Base-by-base conservation (phyloP, 2,888 invertebrate species). In the Himalopsyche anomala region DNA sequence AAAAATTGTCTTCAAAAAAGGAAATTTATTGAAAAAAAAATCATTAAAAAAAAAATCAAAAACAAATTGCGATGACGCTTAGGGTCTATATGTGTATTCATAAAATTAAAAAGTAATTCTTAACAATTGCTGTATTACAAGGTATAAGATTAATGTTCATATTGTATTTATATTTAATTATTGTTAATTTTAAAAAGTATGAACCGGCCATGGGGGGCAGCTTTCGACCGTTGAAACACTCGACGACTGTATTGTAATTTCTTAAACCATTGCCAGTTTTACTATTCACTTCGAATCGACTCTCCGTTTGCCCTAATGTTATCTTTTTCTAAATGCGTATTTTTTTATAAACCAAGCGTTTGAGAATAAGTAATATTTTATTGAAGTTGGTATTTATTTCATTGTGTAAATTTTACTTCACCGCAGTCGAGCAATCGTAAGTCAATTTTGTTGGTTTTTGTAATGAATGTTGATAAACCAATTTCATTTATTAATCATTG, bases 61-160 rank as follows among this genome's bases (percentile, higher is more conserved):
- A 86, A 88, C 87, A 87, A 84, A 85, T 74, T 83, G 84, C 84
- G 87, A 88, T 87, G 86, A 88, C 88, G 88, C 88, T 88, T 88
- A 88, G 87, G 83, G 80, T 87, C 82, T 62, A 87, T 15, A 51
- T 87, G 88, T 88, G 85, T 88, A 87, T 87, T 87, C 83, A 84
- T 82, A 80, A 80, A 85, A 15, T 79, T 83, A 82, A 83, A 85
- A 82, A 84, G 56, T 79, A 82, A 54, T 82, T 69, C 85, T 86
- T 86, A 86, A 87, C 84, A 86, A 85, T 83, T 85, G 81, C 86
- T 84, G 84, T 83, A 55, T 87, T 86, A 85, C 85, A 87, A 85
- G 85, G 84, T 86, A 81, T 87, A 86, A 84, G 80, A 85, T 87
- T 87, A 87, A 82, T 87, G 84, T 79, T 86, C 69, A 86, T 87